A percentile compares a stretch with the other conserved stretches of the same genome.
These are phyloP conservation scores for Aurelia sp. DNA, from an alignment of 30 jellyfish, hydroid and myxozoan genomes.

Conservation along the genomic window DNA sequence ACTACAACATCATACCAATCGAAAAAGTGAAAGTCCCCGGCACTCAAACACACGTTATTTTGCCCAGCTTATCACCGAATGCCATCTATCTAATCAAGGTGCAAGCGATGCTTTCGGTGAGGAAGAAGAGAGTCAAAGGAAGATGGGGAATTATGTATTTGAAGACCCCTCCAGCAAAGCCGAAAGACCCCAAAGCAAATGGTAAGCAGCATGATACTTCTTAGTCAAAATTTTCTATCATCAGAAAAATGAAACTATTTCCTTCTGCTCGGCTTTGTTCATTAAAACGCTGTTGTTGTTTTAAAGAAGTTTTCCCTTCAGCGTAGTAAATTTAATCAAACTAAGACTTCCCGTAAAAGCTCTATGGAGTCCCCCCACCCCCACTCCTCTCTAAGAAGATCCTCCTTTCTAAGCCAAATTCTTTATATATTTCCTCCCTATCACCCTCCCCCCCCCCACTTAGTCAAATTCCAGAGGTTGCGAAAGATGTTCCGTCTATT, in stretches of 20 bases:
- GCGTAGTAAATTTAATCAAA: too few species aligned
- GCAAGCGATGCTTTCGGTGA: slow-evolving; percentile 39
- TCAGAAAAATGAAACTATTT: background rate
- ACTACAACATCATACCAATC: slow-evolving; percentile 32
- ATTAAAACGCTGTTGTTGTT: too few species aligned
- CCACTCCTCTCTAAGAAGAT: too few species aligned
- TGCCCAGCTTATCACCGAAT: slow-evolving; percentile 24
- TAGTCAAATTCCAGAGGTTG: too few species aligned
- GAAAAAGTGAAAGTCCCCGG: slow-evolving; percentile 40
- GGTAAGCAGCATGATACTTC: background rate
- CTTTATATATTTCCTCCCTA: too few species aligned
- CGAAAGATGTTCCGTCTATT: too few species aligned
- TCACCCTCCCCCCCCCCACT: too few species aligned
- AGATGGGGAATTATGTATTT: slow-evolving; percentile 34
- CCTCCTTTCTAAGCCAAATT: too few species aligned
- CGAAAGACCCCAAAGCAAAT: background rate
- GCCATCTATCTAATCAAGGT: slow-evolving; percentile 41
- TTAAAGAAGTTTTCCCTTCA: too few species aligned
- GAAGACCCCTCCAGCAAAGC: slow-evolving; percentile 21
- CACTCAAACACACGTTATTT: slow-evolving; percentile 11
- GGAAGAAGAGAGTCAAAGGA: slow-evolving; percentile 38
- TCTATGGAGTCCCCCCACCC: too few species aligned
- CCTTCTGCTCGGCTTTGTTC: too few species aligned
- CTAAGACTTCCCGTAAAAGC: too few species aligned
- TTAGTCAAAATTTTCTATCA: background rate